Percentiles rank a stretch among this genome's conserved stretches.
Evolutionary conservation across 2,888 invertebrate species (phyloP).

Genomic region (Cantharis rustica): DNA sequence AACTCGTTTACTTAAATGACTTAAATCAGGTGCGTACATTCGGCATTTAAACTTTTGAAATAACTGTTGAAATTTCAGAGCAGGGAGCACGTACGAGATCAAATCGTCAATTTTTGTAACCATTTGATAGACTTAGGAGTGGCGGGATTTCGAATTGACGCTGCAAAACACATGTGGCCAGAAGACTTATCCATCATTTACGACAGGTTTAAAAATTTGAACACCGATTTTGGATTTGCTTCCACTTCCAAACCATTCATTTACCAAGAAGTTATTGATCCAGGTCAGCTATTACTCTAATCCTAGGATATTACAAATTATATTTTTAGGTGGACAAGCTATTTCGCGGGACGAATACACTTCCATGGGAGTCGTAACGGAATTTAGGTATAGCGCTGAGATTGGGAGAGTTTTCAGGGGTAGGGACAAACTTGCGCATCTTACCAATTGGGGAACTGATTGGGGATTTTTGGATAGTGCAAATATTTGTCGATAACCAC

Average conservation of each 20-base stretch:
- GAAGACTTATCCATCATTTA: conserved; percentile 71
- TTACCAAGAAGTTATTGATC: conserved; percentile 78
- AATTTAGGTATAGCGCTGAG: too few species aligned
- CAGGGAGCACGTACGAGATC: conserved; percentile 62
- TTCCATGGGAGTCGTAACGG: too few species aligned
- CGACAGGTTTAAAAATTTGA: conserved; percentile 64
- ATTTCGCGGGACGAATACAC: too few species aligned
- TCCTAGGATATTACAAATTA: too few species aligned
- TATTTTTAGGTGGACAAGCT: too few species aligned
- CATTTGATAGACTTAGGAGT: conserved; percentile 72
- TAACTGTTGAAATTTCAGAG: not conserved
- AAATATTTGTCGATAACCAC: conserved; percentile 85
- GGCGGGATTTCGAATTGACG: conserved; percentile 82
- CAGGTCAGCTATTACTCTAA: too few species aligned
- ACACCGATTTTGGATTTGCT: conserved; percentile 67
- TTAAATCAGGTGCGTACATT: conserved; percentile 65
- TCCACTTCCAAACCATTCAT: conserved; percentile 69
- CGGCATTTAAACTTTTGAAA: not conserved
- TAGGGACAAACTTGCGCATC: too few species aligned
- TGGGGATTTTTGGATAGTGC: conserved; percentile 66
- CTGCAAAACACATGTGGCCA: conserved; percentile 82
- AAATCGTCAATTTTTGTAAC: conserved; percentile 70
- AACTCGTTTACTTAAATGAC: conserved; percentile 70
- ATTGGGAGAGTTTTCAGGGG: too few species aligned
- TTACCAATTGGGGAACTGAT: conserved; percentile 66